These are phyloP conservation scores for Agrilus planipennis DNA, from an alignment of 1,140 invertebrate genomes.

Conservation along the genomic window DNA sequence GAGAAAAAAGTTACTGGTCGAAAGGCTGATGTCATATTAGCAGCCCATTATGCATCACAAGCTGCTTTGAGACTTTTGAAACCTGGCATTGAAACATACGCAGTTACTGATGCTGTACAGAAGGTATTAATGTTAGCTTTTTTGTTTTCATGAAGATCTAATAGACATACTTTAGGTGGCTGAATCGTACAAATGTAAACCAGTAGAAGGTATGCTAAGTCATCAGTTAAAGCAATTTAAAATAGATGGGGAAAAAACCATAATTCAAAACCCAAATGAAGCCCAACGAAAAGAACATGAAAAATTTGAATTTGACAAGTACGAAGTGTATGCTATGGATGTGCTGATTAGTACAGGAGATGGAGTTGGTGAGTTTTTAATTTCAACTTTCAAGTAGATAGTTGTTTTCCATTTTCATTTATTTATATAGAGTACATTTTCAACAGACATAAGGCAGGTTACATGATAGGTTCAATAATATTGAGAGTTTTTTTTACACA, in stretches of 20 bases:
- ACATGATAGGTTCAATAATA: no score
- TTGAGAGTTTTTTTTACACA: no score
- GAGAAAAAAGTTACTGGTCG: conserved; percentile 66
- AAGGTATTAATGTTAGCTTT: no score
- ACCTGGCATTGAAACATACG: conserved; percentile 71
- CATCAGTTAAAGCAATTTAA: conserved; percentile 94
- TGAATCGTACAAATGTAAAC: conserved; percentile 89
- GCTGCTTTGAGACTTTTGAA: conserved; percentile 85
- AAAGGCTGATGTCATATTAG: conserved; percentile 90
- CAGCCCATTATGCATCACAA: conserved; percentile 90
- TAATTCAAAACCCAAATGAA: conserved; percentile 96
- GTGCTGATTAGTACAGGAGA: conserved; percentile 91
- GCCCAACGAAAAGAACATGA: conserved; percentile 96
- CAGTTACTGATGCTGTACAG: conserved; percentile 85
- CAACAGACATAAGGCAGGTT: no score
- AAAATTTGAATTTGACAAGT: conserved; percentile 88
- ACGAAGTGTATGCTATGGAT: conserved; percentile 99
- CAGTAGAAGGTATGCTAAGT: conserved; percentile 97
- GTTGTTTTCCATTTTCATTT: no score
- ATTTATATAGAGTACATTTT: no score
- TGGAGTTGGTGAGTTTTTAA: conserved; percentile 44
- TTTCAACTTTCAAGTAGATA: no score
- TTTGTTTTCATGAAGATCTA: no score
- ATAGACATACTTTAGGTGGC: no score
- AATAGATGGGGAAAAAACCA: conserved; percentile 98